phyloP scores from a whole-genome alignment of 1,140 invertebrate species.

The Aphis craccivora region DNA sequence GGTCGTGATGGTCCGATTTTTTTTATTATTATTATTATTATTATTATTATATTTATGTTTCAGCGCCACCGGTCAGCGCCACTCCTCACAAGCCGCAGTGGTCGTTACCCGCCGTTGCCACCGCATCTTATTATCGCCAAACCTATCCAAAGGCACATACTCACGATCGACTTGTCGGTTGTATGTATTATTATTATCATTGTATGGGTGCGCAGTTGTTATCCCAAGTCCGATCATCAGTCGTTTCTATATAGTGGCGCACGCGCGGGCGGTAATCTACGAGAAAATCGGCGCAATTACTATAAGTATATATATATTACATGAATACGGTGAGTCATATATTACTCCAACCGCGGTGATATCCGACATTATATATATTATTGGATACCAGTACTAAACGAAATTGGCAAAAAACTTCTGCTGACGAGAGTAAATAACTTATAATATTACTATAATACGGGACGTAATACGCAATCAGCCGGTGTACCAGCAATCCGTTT shows the following conservation, averaged over 20 bases:
- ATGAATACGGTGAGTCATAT: not conserved
- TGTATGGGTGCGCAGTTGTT: not conserved
- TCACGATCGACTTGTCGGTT: conserved; percentile 7
- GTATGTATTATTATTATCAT: not conserved
- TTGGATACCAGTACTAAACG: not conserved
- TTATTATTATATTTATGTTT: conserved; percentile 21
- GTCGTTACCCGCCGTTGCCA: not conserved
- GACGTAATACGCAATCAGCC: not conserved
- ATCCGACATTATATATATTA: not conserved
- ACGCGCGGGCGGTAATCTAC: not conserved
- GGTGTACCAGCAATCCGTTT: not conserved
- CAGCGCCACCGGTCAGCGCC: conserved; percentile 51
- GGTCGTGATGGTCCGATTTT: conserved; percentile 41
- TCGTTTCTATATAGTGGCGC: not conserved
- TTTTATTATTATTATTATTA: not conserved
- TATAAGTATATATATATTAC: not conserved
- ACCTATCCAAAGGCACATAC: not conserved
- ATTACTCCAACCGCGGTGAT: not conserved
- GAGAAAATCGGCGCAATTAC: not conserved
- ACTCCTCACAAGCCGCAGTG: not conserved
- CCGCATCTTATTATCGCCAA: conserved; percentile 14
- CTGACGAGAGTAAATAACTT: not conserved
- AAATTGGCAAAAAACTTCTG: not conserved
- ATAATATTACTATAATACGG: not conserved
- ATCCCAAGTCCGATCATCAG: not conserved